phyloP scores from a whole-genome alignment of 2,888 invertebrate genomes.

The Pherbina coryleti region DNA sequence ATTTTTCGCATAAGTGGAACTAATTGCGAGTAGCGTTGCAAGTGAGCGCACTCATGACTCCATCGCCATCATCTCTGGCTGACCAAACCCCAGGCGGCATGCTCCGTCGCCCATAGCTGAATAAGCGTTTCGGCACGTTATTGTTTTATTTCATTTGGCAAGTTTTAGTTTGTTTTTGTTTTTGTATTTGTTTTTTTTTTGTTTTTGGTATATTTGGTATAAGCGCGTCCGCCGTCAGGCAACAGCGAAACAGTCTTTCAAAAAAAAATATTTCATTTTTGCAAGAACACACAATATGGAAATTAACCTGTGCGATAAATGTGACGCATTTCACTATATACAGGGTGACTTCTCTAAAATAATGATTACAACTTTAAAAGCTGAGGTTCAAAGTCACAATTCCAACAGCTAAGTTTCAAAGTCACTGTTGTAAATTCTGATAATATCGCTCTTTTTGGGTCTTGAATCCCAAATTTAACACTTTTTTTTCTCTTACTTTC shows the following conservation, averaged over 20 bases:
- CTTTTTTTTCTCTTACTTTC: neutral
- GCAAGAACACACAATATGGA: constrained; percentile 20
- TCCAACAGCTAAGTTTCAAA: no score
- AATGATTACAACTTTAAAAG: neutral
- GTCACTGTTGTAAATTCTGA: no score
- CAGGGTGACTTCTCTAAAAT: neutral
- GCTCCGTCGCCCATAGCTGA: constrained; percentile 36
- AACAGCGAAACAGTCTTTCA: neutral
- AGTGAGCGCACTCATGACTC: constrained; percentile 31
- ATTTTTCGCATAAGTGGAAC: constrained; percentile 36
- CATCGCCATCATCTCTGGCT: neutral
- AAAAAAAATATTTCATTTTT: constrained; percentile 1
- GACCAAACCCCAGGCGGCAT: constrained; percentile 14
- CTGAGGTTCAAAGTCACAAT: neutral
- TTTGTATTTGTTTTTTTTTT: constrained; percentile 2
- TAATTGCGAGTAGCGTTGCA: constrained; percentile 36
- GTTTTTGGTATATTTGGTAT: constrained; percentile 19
- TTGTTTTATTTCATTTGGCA: constrained; percentile 15
- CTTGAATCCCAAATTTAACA: no score
- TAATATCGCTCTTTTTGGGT: no score
- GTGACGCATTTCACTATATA: neutral
- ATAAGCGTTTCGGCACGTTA: constrained; percentile 40
- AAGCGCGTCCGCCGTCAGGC: constrained; percentile 14
- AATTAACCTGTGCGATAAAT: constrained; percentile 23
- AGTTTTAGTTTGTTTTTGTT: neutral